Percentiles rank a stretch among this genome's conserved stretches.
Evolutionary conservation across 2,888 invertebrate genomes (phyloP).

Genomic region (Beris morrisii): DNA sequence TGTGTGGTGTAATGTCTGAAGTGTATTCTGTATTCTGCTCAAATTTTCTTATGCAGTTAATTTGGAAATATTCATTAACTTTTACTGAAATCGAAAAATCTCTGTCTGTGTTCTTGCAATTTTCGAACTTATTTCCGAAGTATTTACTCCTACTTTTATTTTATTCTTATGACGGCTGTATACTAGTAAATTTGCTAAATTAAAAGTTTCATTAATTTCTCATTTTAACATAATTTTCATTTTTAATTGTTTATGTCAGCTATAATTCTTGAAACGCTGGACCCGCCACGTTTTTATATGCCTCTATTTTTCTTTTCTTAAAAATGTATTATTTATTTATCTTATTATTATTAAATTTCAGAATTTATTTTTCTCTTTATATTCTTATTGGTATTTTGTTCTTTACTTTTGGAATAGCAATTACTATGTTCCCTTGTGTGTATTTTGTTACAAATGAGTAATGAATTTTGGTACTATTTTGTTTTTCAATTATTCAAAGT

Average conservation of each 20-base stretch:
- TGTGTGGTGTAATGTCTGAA: too few species aligned
- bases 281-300: constrained; percentile 36
- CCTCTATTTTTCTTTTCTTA: constrained; percentile 8
- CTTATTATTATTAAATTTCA: constrained; percentile 26
- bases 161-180: too few species aligned
- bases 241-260: constrained; percentile 12
- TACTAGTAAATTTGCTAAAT: too few species aligned
- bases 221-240: background rate
- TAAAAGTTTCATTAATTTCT: background rate
- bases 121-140: too few species aligned
- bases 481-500: too few species aligned
- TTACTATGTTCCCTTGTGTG: background rate
- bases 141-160: too few species aligned
- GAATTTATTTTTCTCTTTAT: constrained; percentile 4
- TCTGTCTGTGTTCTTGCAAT: too few species aligned
- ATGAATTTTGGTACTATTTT: too few species aligned
- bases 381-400: background rate
- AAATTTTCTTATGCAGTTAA: too few species aligned
- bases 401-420: background rate
- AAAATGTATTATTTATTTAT: constrained; percentile 15
- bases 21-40: too few species aligned
- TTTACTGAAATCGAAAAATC: too few species aligned
- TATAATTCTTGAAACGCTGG: constrained; percentile 34
- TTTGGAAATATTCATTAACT: too few species aligned
- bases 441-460: background rate